These are phyloP conservation scores for Alca torda DNA, from an alignment of 2,797 vertebrate species.

Conservation along the genomic window DNA sequence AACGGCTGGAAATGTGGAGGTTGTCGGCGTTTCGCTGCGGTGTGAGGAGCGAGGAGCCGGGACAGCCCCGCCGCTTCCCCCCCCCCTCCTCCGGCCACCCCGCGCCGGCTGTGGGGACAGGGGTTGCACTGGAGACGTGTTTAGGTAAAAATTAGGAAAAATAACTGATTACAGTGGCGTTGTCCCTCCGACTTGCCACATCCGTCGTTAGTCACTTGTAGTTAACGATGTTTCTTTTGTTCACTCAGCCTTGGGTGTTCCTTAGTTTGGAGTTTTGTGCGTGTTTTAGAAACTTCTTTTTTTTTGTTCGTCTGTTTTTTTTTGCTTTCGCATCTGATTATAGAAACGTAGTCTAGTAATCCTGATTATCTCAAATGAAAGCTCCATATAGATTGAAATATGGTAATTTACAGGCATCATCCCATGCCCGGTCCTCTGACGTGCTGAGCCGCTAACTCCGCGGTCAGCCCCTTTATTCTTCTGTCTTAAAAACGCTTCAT, in stretches of 20 bases:
- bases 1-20: not conserved
- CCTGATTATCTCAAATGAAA: not conserved
- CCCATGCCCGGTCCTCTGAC: not conserved
- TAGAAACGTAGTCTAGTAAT: not conserved
- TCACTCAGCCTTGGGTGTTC: not conserved
- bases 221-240: not conserved
- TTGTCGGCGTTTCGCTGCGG: accelerated
- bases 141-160: not conserved
- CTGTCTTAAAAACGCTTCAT: not conserved
- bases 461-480: not conserved
- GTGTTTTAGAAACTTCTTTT: accelerated
- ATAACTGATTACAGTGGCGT: accelerated
- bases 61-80: not conserved
- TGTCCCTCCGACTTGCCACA: accelerated
- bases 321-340: not conserved
- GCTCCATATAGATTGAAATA: not conserved
- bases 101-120: not conserved
- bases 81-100: not conserved
- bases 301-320: not conserved
- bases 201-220: accelerated
- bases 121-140: not conserved
- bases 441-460: not conserved
- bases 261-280: not conserved
- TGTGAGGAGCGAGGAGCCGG: not conserved
- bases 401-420: not conserved